phyloP scores from a whole-genome alignment of 2,113 vertebrate species.

The Myotis davidii region DNA sequence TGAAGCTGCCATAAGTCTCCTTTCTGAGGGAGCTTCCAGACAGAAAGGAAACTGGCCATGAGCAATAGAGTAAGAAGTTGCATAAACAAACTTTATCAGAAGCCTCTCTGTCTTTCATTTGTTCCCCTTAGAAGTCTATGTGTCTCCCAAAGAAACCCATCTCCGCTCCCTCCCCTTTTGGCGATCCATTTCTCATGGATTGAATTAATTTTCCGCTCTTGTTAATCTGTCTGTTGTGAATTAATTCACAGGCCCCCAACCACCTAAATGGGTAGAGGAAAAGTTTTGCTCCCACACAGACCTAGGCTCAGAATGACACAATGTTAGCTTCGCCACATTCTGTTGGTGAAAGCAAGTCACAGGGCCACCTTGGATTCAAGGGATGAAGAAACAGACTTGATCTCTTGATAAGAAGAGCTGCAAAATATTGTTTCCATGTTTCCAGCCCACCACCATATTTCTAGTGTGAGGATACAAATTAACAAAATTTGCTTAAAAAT shows the following conservation, averaged over 20 bases:
- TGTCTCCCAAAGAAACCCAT: neutral
- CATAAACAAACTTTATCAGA: neutral
- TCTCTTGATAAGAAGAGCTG: neutral
- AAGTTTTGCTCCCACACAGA: neutral
- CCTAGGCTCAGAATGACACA: neutral
- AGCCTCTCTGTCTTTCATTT: neutral
- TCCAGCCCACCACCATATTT: neutral
- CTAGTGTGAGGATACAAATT: neutral
- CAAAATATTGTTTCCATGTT: neutral
- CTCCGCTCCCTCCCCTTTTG: neutral
- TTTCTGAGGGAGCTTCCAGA: neutral
- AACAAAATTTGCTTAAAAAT: constrained; percentile 8
- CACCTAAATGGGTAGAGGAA: neutral
- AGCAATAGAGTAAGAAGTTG: neutral
- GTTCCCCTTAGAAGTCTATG: neutral
- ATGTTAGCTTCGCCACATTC: neutral
- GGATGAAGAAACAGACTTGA: neutral
- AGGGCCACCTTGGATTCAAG: neutral
- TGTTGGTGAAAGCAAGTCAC: neutral
- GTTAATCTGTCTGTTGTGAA: neutral
- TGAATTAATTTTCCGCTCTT: neutral
- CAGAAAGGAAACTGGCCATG: neutral
- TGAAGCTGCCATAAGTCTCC: neutral
- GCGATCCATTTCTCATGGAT: neutral
- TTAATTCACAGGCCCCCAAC: neutral